These are phyloP conservation scores for Cylloceria caligata DNA, from an alignment of 2,888 invertebrate species.

Conservation along the genomic window DNA sequence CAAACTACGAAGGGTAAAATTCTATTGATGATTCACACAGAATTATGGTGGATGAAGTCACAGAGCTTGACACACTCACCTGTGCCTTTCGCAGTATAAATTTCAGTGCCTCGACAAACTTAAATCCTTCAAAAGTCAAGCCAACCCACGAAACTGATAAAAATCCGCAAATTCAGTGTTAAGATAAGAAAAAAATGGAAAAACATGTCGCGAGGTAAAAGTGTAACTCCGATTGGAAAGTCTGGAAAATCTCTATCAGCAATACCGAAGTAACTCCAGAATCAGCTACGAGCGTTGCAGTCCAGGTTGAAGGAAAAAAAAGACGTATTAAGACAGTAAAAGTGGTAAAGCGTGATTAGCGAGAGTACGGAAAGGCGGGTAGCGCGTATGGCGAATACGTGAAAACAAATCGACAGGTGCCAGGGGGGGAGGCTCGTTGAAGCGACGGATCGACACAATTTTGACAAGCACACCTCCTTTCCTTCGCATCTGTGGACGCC, in stretches of 20 bases:
- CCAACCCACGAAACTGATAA: not conserved
- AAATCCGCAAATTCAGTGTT: not conserved
- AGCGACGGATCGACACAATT: conserved; percentile 77
- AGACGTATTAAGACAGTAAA: conserved; percentile 36
- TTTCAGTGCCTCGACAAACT: not conserved
- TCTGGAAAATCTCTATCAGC: conserved; percentile 2
- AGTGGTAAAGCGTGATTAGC: conserved; percentile 55
- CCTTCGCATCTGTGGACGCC: conserved; percentile 56
- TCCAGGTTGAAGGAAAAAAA: conserved; percentile 12
- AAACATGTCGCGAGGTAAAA: not conserved
- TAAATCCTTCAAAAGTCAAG: not conserved
- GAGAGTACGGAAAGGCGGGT: not conserved
- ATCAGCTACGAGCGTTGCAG: conserved; percentile 10
- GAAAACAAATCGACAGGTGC: conserved; percentile 73
- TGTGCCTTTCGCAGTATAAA: not conserved
- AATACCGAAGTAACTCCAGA: not conserved
- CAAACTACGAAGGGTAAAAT: not conserved
- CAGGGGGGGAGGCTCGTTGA: conserved; percentile 16
- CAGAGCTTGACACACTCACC: conserved; percentile 7
- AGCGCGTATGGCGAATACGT: not conserved
- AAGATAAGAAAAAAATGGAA: not conserved
- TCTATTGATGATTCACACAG: conserved; percentile 6
- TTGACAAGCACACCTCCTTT: conserved; percentile 76
- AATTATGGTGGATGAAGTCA: conserved; percentile 7
- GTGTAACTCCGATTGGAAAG: conserved; percentile 20